A percentile compares a stretch with the other conserved stretches of the same genome.
Evolutionary conservation across 2,888 invertebrate genomes (phyloP).

Genomic region (Drosophila nigricruria): DNA sequence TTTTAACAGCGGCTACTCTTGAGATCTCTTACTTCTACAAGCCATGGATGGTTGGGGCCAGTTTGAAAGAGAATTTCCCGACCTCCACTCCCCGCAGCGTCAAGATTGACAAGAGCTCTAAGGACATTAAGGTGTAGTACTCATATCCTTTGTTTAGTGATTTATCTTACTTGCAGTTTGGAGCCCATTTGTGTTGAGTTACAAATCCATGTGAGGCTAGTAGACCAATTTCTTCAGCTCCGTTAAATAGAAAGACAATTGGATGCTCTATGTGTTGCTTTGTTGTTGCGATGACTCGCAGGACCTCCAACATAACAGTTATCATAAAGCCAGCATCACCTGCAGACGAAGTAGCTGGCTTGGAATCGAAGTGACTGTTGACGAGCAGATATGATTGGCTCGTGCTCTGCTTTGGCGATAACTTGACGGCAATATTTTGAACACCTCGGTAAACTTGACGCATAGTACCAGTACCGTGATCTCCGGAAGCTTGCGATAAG

Average conservation of each 20-base stretch:
- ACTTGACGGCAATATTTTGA: constrained; percentile 83
- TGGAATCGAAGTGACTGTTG: constrained; percentile 95
- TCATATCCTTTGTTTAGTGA: neutral
- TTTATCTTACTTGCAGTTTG: constrained; percentile 53
- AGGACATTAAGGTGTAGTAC: neutral
- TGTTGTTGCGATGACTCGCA: constrained; percentile 84
- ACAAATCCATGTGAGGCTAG: constrained; percentile 90
- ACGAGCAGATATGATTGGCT: constrained; percentile 87
- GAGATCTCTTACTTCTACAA: constrained; percentile 84
- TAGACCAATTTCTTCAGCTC: constrained; percentile 88
- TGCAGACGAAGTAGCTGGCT: constrained; percentile 90
- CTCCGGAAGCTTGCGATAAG: constrained; percentile 75
- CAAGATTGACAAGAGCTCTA: constrained; percentile 93
- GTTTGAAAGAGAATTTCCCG: constrained; percentile 95
- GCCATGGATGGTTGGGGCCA: constrained; percentile 90
- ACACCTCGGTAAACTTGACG: constrained; percentile 78
- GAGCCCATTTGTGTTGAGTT: constrained; percentile 92
- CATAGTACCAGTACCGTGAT: constrained; percentile 53
- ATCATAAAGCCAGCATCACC: constrained; percentile 87
- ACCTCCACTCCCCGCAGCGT: constrained; percentile 96
- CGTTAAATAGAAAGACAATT: constrained; percentile 89
- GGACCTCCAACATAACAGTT: constrained; percentile 87
- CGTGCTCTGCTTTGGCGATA: constrained; percentile 64
- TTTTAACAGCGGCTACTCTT: no score
- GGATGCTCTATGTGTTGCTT: constrained; percentile 86